Conservation (phyloP, 2,797 vertebrate genomes). For the Percopsis omiscomaycus region DNA sequence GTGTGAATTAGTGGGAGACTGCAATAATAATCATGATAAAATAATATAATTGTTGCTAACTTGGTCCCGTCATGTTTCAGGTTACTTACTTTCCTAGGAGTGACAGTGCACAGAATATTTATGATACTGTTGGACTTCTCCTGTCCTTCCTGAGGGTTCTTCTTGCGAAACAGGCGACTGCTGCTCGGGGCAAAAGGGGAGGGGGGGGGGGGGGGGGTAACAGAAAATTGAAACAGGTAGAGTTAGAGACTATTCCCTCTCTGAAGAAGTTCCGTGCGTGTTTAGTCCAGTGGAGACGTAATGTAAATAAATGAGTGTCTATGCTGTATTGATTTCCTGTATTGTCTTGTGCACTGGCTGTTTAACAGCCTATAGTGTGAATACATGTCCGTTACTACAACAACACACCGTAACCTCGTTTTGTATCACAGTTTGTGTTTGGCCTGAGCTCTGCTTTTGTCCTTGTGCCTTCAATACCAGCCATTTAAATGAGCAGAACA, state of each 20-base stretch:
- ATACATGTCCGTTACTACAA: too few relatives aligned
- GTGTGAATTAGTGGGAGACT: not conserved
- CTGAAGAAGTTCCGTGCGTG: constrained; percentile 17
- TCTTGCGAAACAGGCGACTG: constrained; percentile 81
- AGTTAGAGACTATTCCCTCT: constrained; percentile 28
- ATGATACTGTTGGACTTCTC: constrained; percentile 87
- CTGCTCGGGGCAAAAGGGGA: constrained; percentile 51
- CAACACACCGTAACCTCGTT: not conserved
- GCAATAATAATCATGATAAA: not conserved
- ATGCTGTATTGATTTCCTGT: constrained; percentile 22
- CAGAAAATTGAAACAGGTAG: constrained; percentile 1
- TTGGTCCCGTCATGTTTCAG: too few relatives aligned
- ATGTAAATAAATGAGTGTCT: constrained; percentile 7
- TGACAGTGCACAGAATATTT: constrained; percentile 82
- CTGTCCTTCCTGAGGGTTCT: constrained; percentile 81
- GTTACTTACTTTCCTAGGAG: constrained; percentile 75
- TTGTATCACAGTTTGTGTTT: constrained; percentile 37
- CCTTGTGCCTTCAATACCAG: constrained; percentile 40
- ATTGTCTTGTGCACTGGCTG: not conserved
- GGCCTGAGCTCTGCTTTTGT: constrained; percentile 28
- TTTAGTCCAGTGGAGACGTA: constrained; percentile 12
- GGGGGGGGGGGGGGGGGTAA: not conserved
- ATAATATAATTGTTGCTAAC: not conserved
- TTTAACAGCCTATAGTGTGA: too few relatives aligned
- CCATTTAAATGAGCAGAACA: constrained; percentile 70